Conservation (phyloP, 2,888 invertebrate species). For the Hedychridium roseum region DNA sequence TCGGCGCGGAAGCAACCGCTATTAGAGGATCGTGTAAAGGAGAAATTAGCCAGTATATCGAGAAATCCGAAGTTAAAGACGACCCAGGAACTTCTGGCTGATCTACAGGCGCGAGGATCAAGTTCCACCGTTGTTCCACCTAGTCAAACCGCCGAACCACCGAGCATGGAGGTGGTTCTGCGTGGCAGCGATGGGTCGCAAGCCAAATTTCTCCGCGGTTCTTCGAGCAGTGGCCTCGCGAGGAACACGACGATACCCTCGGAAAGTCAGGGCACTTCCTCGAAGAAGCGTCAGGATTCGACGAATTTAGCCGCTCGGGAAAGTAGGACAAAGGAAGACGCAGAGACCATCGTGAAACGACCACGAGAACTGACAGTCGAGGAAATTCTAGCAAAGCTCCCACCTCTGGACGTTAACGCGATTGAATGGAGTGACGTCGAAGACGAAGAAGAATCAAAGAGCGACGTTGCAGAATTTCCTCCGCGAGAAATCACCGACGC, state of each 20-base stretch:
- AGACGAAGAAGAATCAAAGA: conserved; percentile 32
- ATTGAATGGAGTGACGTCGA: conserved; percentile 65
- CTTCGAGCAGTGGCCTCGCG: too few relatives aligned
- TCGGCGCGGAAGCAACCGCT: conserved; percentile 65
- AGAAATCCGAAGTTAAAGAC: conserved; percentile 75
- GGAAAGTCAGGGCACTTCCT: conserved; percentile 28
- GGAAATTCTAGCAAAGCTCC: conserved; percentile 72
- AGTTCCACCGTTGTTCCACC: conserved; percentile 51
- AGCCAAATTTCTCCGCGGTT: conserved; percentile 57
- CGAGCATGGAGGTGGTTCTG: conserved; percentile 56
- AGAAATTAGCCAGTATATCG: conserved; percentile 70
- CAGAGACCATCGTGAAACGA: conserved; percentile 32
- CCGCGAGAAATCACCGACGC: conserved; percentile 42
- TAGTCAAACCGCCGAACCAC: conserved; percentile 55
- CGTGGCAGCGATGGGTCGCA: conserved; percentile 62
- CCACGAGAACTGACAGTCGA: conserved; percentile 65
- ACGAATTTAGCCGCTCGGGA: conserved; percentile 36
- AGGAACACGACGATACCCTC: conserved; percentile 30
- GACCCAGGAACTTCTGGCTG: conserved; percentile 82
- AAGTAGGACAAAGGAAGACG: conserved; percentile 30
- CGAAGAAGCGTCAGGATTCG: conserved; percentile 37
- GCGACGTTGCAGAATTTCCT: conserved; percentile 27
- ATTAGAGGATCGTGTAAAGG: conserved; percentile 66
- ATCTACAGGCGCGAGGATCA: conserved; percentile 72
- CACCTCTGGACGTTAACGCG: conserved; percentile 71